Evolutionary conservation across 2,113 vertebrate genomes (phyloP).

Genomic region (Ceyx margarethae): DNA sequence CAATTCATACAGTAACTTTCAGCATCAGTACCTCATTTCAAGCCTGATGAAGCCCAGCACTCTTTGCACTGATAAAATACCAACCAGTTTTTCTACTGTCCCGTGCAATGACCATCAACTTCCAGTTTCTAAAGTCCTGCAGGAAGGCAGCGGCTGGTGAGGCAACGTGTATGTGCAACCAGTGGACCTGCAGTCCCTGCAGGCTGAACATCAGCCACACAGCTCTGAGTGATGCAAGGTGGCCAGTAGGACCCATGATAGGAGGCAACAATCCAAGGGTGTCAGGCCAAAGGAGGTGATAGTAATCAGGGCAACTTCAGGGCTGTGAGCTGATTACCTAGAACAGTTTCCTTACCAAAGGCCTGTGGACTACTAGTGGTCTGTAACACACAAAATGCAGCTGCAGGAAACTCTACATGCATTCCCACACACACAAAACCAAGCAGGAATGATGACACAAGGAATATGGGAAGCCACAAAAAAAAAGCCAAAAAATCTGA

Average conservation of each 20-base stretch:
- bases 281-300: background rate
- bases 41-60: background rate
- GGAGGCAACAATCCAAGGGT: background rate
- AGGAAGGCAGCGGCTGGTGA: background rate
- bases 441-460: fast-evolving
- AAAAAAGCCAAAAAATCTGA: too few species aligned
- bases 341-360: background rate
- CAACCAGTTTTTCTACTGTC: background rate
- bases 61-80: background rate
- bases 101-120: background rate
- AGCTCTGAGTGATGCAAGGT: fast-evolving
- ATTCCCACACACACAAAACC: fast-evolving
- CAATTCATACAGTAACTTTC: fast-evolving
- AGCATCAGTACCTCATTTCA: background rate
- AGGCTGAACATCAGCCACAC: background rate
- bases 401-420: fast-evolving
- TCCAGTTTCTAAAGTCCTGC: background rate
- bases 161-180: background rate
- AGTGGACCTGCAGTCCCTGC: fast-evolving
- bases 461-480: background rate
- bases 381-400: background rate
- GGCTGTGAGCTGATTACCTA: background rate
- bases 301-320: background rate
- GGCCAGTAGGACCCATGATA: background rate
- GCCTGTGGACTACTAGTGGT: background rate